Percentiles rank a stretch among this genome's conserved stretches.
Conservation (phyloP, 2,113 vertebrate species). For the Herpailurus yagouaroundi region DNA sequence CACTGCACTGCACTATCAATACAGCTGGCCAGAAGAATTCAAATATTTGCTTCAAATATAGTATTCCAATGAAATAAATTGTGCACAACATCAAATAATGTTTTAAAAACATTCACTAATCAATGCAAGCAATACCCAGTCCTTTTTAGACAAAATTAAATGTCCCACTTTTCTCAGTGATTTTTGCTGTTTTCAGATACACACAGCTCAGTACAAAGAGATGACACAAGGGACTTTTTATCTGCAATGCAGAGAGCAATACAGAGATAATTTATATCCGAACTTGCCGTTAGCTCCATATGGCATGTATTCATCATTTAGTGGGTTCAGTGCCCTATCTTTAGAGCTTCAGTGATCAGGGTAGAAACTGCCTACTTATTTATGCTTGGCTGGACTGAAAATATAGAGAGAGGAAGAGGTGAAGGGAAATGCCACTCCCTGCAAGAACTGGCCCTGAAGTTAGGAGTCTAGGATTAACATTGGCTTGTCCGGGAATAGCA, state of each 20-base stretch:
- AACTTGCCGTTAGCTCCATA: conserved; percentile 71
- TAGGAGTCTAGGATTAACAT: conserved; percentile 29
- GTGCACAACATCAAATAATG: neutral
- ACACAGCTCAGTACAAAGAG: conserved; percentile 64
- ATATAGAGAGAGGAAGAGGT: conserved; percentile 26
- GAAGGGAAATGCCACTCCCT: conserved; percentile 3
- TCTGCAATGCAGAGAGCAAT: conserved; percentile 72
- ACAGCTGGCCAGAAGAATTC: neutral
- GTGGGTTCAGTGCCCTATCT: conserved; percentile 60
- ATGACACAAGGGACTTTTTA: conserved; percentile 68
- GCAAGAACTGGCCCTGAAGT: conserved; percentile 29
- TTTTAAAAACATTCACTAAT: conserved; percentile 43
- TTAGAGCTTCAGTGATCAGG: conserved; percentile 69
- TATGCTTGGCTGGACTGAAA: conserved; percentile 61
- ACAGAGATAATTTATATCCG: conserved; percentile 52
- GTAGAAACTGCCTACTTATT: conserved; percentile 63
- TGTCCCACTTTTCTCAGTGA: conserved; percentile 39
- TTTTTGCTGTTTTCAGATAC: conserved; percentile 63
- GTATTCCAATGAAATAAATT: conserved; percentile 46
- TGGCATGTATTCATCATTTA: conserved; percentile 63
- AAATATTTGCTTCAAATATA: conserved; percentile 47
- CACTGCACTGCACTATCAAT: neutral
- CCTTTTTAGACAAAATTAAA: conserved; percentile 24
- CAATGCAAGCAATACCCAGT: neutral
- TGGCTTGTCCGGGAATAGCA: conserved; percentile 22